Percentiles rank a stretch among this genome's conserved stretches.
These are phyloP conservation scores for Drosophila basisetae DNA, from an alignment of 2,888 invertebrate species.

Conservation along the genomic window DNA sequence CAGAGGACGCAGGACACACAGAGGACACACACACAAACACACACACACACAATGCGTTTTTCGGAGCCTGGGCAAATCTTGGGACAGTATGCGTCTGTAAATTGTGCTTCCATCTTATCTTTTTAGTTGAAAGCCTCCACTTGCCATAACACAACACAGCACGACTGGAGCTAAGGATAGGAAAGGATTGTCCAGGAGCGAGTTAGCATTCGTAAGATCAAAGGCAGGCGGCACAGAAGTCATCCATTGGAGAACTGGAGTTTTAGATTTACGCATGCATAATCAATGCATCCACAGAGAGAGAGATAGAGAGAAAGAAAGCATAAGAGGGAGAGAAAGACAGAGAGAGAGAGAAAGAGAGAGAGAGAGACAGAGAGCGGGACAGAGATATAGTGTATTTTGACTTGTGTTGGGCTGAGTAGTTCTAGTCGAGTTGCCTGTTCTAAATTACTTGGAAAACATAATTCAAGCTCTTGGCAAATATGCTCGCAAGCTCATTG, in stretches of 20 bases:
- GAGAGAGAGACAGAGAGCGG: slow-evolving; percentile 14
- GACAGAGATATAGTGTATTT: slow-evolving; percentile 1
- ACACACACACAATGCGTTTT: slow-evolving; percentile 13
- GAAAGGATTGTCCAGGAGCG: slow-evolving; percentile 40
- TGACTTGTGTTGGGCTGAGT: neutral
- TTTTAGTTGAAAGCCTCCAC: slow-evolving; percentile 73
- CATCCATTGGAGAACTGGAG: slow-evolving; percentile 45
- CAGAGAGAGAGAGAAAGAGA: slow-evolving; percentile 9
- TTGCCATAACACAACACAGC: slow-evolving; percentile 17
- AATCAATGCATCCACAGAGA: slow-evolving; percentile 69
- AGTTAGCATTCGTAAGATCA: slow-evolving; percentile 48
- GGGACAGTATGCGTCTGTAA: slow-evolving; percentile 60
- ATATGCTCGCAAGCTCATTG: slow-evolving; percentile 39
- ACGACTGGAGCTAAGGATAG: slow-evolving; percentile 9
- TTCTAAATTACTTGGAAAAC: slow-evolving; percentile 72
- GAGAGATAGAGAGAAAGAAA: neutral
- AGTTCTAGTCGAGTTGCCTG: slow-evolving; percentile 10
- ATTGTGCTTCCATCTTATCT: slow-evolving; percentile 72
- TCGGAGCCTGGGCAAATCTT: slow-evolving; percentile 69
- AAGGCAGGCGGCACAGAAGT: slow-evolving; percentile 37
- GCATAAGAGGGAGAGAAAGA: slow-evolving; percentile 13
- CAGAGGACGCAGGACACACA: slow-evolving; percentile 30
- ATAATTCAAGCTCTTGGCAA: slow-evolving; percentile 60
- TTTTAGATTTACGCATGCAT: slow-evolving; percentile 77
- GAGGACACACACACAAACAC: slow-evolving; percentile 16